These are phyloP conservation scores for Sinocyclocheilus maitianheensis DNA, from an alignment of 2,113 vertebrate species.

Conservation along the genomic window DNA sequence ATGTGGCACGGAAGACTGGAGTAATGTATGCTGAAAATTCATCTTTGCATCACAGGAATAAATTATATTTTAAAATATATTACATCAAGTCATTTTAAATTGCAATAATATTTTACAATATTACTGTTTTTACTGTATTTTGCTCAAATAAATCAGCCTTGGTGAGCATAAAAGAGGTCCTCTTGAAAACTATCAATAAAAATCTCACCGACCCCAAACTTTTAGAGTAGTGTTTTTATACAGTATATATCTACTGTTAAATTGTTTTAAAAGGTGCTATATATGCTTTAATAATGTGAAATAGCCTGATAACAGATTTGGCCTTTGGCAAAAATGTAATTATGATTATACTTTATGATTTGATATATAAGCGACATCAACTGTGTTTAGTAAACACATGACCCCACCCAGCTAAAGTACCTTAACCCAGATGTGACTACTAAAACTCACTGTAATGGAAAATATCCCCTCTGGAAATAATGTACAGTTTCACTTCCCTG, in stretches of 20 bases:
- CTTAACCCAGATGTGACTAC: background rate
- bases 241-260: background rate
- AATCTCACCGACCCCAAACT: background rate
- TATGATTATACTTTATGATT: background rate
- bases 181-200: background rate
- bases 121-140: too few species aligned
- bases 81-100: too few species aligned
- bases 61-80: too few species aligned
- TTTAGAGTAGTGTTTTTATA: background rate
- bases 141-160: too few species aligned
- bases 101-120: too few species aligned
- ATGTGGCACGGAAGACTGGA: too few species aligned
- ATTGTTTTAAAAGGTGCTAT: background rate
- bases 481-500: slow-evolving; percentile 72
- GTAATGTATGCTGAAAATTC: too few species aligned
- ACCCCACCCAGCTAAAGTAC: background rate
- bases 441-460: slow-evolving; percentile 53
- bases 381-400: background rate
- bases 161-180: background rate
- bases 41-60: too few species aligned
- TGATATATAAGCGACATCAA: background rate
- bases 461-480: slow-evolving; percentile 67
- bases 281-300: background rate
- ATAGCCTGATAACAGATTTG: background rate
- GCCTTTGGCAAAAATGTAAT: background rate